Conservation (phyloP, 2,888 invertebrate genomes). For the Perdita meconis region DNA sequence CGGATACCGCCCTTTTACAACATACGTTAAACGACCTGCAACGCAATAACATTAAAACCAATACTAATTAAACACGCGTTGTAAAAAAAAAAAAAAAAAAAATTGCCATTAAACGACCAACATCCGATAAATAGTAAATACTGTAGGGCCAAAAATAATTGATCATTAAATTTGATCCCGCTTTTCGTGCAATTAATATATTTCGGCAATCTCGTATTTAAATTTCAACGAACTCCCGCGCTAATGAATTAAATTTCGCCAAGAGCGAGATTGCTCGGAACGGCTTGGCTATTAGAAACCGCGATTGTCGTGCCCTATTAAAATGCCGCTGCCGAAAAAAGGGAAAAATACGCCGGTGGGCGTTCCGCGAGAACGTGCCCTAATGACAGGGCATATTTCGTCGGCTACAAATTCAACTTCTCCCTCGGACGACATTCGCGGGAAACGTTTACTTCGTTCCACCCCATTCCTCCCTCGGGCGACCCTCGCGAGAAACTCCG, state of each 20-base stretch:
- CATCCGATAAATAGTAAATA: no score
- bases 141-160: no score
- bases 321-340: constrained; percentile 4
- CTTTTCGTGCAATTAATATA: no score
- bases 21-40: neutral
- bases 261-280: neutral
- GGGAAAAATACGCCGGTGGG: constrained; percentile 19
- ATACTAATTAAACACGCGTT: neutral
- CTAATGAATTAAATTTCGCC: neutral
- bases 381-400: constrained; percentile 56
- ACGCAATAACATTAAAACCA: neutral
- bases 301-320: constrained; percentile 18
- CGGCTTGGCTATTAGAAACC: neutral
- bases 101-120: no score
- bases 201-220: no score
- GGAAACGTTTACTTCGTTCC: constrained; percentile 46
- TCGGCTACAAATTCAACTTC: constrained; percentile 54
- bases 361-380: constrained; percentile 38
- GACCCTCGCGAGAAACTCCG: constrained; percentile 51
- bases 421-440: constrained; percentile 37
- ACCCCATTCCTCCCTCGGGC: constrained; percentile 20
- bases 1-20: neutral
- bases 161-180: no score
- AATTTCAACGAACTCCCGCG: neutral
- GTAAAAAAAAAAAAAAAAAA: no score